These are phyloP conservation scores for Dicerorhinus sumatrensis DNA, from an alignment of 2,113 vertebrate species.

Conservation along the genomic window DNA sequence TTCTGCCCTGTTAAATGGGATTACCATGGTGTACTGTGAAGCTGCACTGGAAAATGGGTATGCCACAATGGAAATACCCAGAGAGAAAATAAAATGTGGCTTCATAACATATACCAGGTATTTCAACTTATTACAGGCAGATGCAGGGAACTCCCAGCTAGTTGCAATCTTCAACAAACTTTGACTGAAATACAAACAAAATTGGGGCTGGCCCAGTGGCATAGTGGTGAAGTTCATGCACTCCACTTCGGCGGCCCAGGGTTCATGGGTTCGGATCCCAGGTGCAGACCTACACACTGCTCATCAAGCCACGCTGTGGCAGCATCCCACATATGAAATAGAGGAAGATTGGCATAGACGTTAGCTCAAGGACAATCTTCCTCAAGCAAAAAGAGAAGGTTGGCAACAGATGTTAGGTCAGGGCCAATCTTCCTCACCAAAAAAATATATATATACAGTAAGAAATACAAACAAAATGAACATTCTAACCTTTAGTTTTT, in stretches of 20 bases:
- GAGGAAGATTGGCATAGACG: no score
- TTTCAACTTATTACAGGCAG: neutral
- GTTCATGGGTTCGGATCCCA: no score
- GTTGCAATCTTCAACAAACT: conserved; percentile 30
- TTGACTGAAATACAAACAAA: conserved; percentile 16
- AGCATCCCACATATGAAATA: no score
- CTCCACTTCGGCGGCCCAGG: no score
- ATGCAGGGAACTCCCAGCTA: neutral
- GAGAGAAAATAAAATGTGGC: neutral
- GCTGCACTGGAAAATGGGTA: neutral
- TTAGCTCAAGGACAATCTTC: no score
- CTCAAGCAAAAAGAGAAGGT: no score
- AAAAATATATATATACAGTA: no score
- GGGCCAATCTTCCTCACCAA: no score
- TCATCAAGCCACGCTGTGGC: no score
- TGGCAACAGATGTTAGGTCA: no score
- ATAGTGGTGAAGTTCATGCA: no score
- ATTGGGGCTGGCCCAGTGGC: neutral
- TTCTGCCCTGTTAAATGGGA: neutral
- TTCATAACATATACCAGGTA: neutral
- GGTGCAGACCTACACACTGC: no score
- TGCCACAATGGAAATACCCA: neutral
- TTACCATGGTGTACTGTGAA: neutral
- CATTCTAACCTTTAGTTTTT: conserved; percentile 71
- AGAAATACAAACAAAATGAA: neutral